Conservation (phyloP, 2,113 vertebrate species). For the Oncorhynchus keta region DNA sequence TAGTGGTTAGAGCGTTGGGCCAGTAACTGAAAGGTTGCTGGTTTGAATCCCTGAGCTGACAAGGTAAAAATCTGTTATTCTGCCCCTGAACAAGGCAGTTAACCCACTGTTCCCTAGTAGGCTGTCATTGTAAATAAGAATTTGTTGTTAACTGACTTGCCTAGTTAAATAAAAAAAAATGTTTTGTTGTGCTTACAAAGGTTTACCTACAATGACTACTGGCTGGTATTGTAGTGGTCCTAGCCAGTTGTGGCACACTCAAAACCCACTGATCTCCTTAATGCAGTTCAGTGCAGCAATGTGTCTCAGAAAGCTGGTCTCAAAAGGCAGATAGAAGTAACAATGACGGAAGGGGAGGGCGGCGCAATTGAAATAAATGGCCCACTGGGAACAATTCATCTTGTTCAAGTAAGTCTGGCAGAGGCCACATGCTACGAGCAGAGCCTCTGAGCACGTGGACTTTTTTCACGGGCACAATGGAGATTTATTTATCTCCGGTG, state of each 20-base stretch:
- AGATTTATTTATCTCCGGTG: slow-evolving; percentile 62
- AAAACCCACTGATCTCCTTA: not conserved
- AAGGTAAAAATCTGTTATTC: too few relatives aligned
- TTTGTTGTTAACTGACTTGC: too few relatives aligned
- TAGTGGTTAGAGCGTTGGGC: too few relatives aligned
- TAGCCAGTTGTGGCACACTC: not conserved
- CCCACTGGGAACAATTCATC: slow-evolving; percentile 69
- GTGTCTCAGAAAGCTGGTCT: slow-evolving; percentile 33
- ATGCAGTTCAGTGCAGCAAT: not conserved
- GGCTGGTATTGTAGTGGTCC: too few relatives aligned
- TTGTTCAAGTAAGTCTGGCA: slow-evolving; percentile 56
- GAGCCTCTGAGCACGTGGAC: slow-evolving; percentile 59
- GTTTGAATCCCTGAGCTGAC: too few relatives aligned
- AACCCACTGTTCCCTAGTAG: too few relatives aligned
- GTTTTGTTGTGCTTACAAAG: too few relatives aligned
- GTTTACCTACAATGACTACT: too few relatives aligned
- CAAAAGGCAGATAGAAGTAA: slow-evolving; percentile 62
- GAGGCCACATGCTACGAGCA: slow-evolving; percentile 41
- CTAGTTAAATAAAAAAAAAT: too few relatives aligned
- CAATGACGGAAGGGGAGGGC: slow-evolving; percentile 54
- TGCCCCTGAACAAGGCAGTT: too few relatives aligned
- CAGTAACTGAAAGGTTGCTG: too few relatives aligned
- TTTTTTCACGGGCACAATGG: slow-evolving; percentile 34
- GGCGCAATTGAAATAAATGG: slow-evolving; percentile 66
- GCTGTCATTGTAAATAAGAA: too few relatives aligned